phyloP scores from a whole-genome alignment of 1,140 invertebrate genomes.

The Meloidogyne floridensis region DNA sequence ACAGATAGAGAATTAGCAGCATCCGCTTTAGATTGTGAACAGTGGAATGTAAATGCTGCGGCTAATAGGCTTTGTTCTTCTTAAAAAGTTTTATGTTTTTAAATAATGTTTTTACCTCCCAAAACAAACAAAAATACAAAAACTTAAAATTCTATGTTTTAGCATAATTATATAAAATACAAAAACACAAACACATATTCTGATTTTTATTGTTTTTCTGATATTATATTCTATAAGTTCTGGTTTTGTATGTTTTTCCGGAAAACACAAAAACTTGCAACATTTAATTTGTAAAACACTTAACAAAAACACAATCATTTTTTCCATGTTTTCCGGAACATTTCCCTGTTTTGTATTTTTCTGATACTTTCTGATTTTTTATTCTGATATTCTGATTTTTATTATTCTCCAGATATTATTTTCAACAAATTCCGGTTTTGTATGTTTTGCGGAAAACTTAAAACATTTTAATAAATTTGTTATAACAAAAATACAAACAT shows the following conservation, averaged over 20 bases:
- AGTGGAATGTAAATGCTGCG: constrained; percentile 54
- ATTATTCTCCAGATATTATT: too few species aligned
- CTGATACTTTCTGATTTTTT: too few species aligned
- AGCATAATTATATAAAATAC: background rate
- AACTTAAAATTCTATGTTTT: too few species aligned
- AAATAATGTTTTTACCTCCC: background rate
- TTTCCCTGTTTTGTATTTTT: too few species aligned
- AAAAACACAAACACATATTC: background rate
- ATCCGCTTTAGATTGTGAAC: constrained; percentile 36
- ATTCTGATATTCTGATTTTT: too few species aligned
- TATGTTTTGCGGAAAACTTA: too few species aligned
- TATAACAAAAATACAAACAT: too few species aligned
- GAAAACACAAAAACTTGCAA: background rate
- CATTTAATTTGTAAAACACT: too few species aligned
- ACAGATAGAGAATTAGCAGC: constrained; percentile 37
- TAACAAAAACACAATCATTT: too few species aligned
- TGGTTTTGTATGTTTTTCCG: background rate
- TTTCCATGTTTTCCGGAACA: too few species aligned
- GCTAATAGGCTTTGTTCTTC: constrained; percentile 41
- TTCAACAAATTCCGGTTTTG: too few species aligned
- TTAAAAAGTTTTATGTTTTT: background rate
- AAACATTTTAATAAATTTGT: background rate
- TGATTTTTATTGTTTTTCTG: too few species aligned
- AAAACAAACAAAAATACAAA: background rate
- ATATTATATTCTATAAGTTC: background rate